phyloP scores from a whole-genome alignment of 2,113 vertebrate genomes.

The Trachemys scripta region DNA sequence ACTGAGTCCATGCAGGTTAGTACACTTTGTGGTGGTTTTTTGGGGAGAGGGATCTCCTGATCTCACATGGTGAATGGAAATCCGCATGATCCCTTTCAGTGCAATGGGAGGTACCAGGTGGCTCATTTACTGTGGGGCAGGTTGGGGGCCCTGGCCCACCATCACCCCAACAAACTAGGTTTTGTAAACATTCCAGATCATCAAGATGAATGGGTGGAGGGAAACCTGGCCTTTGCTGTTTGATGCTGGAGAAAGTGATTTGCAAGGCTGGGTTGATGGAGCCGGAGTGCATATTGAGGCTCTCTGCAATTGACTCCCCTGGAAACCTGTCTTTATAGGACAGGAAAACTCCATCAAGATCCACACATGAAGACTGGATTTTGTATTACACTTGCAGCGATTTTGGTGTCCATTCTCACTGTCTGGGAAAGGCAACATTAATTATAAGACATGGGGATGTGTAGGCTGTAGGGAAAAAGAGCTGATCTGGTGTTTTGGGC shows the following conservation, averaged over 20 bases:
- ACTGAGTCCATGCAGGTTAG: background rate
- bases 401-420: background rate
- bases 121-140: background rate
- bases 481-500: background rate
- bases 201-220: background rate
- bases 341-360: background rate
- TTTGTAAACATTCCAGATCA: background rate
- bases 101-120: background rate
- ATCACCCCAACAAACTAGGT: background rate
- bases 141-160: background rate
- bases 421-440: background rate
- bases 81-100: background rate
- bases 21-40: background rate
- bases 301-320: background rate
- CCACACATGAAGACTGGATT: background rate
- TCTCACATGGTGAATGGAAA: background rate
- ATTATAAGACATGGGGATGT: background rate
- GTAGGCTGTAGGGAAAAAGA: background rate
- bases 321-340: background rate
- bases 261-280: background rate
- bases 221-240: background rate
- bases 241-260: background rate
- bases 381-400: background rate
- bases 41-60: background rate
- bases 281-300: background rate